A percentile compares a stretch with the other conserved stretches of the same genome.
Conservation (phyloP, 2,888 invertebrate species). For the Leistus spinibarbis region DNA sequence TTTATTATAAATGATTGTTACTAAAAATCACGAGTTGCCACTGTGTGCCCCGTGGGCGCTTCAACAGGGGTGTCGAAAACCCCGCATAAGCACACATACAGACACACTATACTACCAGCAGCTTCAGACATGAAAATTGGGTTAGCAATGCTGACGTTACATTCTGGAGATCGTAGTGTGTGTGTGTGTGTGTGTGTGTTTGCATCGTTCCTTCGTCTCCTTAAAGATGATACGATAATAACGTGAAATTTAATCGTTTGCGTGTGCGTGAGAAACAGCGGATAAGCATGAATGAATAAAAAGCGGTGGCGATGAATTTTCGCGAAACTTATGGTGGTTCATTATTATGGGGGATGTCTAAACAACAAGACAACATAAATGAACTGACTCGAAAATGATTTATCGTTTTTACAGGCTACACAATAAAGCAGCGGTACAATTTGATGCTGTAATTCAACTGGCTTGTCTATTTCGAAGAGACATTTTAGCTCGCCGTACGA, state of each 20-base stretch:
- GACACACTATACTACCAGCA: not conserved
- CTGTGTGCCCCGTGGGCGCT: not conserved
- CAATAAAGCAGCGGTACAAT: too few relatives aligned
- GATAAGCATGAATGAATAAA: not conserved
- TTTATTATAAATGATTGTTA: not conserved
- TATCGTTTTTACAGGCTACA: too few relatives aligned
- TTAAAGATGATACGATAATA: constrained; percentile 5
- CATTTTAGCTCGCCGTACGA: too few relatives aligned
- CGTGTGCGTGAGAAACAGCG: not conserved
- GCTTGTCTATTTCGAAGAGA: too few relatives aligned
- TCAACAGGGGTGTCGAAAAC: constrained; percentile 22
- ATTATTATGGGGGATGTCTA: not conserved
- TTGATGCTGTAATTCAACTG: too few relatives aligned
- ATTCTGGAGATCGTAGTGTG: not conserved
- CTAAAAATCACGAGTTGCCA: not conserved
- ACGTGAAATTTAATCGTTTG: not conserved
- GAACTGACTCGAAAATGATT: too few relatives aligned
- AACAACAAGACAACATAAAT: not conserved
- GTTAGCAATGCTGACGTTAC: not conserved
- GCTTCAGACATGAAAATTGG: not conserved
- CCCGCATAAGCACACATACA: not conserved
- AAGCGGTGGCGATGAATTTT: not conserved
- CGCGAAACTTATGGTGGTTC: too few relatives aligned
- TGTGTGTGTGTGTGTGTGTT: not conserved
- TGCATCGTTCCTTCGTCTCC: not conserved